Percentiles rank a stretch among this genome's conserved stretches.
These are phyloP conservation scores for Hydraecia micacea DNA, from an alignment of 2,888 invertebrate species.

Conservation along the genomic window DNA sequence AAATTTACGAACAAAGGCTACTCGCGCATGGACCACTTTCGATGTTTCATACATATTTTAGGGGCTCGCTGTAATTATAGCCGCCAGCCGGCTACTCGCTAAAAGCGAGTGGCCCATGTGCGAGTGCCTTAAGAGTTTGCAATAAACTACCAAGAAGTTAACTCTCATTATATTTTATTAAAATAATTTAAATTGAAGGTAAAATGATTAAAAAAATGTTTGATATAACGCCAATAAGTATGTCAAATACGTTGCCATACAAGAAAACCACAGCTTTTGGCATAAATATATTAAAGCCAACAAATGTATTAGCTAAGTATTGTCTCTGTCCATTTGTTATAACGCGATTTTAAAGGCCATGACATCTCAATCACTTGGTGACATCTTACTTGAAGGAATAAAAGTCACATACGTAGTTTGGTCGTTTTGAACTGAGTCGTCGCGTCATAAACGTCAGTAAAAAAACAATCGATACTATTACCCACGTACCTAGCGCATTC, in stretches of 20 bases:
- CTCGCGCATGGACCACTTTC: not conserved
- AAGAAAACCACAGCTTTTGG: slow-evolving; percentile 27
- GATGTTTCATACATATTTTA: not conserved
- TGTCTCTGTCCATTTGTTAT: slow-evolving; percentile 43
- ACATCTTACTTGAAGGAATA: not conserved
- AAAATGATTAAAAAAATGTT: slow-evolving; percentile 5
- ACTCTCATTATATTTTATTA: not conserved
- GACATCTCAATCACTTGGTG: not conserved
- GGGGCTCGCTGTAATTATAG: no score
- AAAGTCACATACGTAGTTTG: not conserved
- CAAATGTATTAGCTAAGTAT: slow-evolving; percentile 43
- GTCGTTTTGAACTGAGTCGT: not conserved
- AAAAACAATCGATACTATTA: not conserved
- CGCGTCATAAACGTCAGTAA: not conserved
- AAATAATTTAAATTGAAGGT: slow-evolving; percentile 5
- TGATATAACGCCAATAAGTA: slow-evolving; percentile 11
- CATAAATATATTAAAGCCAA: slow-evolving; percentile 41
- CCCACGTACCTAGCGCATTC: not conserved
- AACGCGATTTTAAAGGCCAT: not conserved
- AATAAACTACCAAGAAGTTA: not conserved
- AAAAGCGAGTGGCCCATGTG: not conserved
- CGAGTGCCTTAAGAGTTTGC: not conserved
- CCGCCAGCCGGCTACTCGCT: not conserved
- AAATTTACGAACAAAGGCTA: not conserved
- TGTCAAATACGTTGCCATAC: slow-evolving; percentile 11